Conservation (phyloP, 2,797 vertebrate species). For the Helarctos malayanus region DNA sequence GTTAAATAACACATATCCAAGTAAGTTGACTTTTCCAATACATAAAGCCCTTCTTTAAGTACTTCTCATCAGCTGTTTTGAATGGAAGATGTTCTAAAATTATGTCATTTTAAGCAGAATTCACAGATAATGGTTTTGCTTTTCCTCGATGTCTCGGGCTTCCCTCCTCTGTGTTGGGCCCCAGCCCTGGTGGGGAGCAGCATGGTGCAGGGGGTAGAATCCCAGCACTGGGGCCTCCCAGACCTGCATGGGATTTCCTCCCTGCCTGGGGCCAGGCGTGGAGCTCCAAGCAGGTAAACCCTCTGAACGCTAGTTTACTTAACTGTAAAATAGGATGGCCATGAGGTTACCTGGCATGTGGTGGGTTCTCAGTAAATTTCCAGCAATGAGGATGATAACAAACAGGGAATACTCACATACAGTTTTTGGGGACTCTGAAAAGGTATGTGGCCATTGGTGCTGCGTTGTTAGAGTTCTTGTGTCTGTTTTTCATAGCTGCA, state of each 20-base stretch:
- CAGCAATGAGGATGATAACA: neutral
- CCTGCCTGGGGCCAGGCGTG: neutral
- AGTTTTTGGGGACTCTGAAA: neutral
- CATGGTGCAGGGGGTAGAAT: fast-evolving
- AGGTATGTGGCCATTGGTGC: neutral
- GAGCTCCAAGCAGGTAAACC: neutral
- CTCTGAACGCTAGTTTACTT: neutral
- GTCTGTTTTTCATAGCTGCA: neutral
- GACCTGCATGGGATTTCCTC: neutral
- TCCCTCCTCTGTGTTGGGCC: neutral
- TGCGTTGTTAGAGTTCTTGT: fast-evolving
- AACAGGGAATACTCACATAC: neutral
- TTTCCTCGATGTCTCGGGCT: neutral
- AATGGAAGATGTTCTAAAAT: neutral
- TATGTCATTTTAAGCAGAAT: neutral
- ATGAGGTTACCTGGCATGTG: fast-evolving
- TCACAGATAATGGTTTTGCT: neutral
- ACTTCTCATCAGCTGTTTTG: neutral
- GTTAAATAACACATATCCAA: neutral
- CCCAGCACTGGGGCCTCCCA: neutral
- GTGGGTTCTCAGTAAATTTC: too few species aligned
- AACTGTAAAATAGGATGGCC: neutral
- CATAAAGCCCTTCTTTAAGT: neutral
- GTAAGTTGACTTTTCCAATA: neutral
- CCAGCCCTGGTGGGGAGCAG: too few species aligned